phyloP scores from a whole-genome alignment of 2,113 vertebrate genomes.

The Heloderma charlesbogerti region DNA sequence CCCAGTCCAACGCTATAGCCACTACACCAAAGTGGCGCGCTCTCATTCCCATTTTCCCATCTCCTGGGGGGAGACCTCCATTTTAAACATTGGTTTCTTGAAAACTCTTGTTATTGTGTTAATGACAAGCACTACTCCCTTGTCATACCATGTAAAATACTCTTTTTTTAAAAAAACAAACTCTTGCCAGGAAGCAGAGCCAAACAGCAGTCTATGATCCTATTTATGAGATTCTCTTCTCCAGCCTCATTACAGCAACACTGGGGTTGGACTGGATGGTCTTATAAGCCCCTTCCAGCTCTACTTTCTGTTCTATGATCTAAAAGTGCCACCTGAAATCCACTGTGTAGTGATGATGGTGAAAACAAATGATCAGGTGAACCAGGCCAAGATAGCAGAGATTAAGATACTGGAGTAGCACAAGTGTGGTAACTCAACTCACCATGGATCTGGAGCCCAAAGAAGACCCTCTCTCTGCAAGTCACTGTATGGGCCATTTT shows the following conservation, averaged over 20 bases:
- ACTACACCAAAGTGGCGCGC: too few relatives aligned
- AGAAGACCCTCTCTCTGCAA: not conserved
- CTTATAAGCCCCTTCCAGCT: too few relatives aligned
- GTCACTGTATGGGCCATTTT: not conserved
- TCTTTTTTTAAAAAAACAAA: too few relatives aligned
- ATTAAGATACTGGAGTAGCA: not conserved
- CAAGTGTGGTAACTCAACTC: not conserved
- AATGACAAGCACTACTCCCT: not conserved
- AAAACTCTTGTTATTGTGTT: too few relatives aligned
- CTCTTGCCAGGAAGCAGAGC: not conserved
- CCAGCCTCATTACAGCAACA: not conserved
- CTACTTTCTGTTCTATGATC: too few relatives aligned
- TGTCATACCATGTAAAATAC: not conserved
- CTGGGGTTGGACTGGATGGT: too few relatives aligned
- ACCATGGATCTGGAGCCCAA: not conserved
- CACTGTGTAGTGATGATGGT: not conserved
- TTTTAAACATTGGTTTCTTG: too few relatives aligned
- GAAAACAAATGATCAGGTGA: too few relatives aligned
- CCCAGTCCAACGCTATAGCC: too few relatives aligned
- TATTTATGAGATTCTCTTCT: not conserved
- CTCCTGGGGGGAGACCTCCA: too few relatives aligned
- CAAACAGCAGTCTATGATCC: not conserved
- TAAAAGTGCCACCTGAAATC: not conserved
- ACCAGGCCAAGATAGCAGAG: not conserved
- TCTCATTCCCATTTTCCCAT: too few relatives aligned